Base-by-base conservation (phyloP, 2,113 vertebrate species). In the Chauna torquata region DNA sequence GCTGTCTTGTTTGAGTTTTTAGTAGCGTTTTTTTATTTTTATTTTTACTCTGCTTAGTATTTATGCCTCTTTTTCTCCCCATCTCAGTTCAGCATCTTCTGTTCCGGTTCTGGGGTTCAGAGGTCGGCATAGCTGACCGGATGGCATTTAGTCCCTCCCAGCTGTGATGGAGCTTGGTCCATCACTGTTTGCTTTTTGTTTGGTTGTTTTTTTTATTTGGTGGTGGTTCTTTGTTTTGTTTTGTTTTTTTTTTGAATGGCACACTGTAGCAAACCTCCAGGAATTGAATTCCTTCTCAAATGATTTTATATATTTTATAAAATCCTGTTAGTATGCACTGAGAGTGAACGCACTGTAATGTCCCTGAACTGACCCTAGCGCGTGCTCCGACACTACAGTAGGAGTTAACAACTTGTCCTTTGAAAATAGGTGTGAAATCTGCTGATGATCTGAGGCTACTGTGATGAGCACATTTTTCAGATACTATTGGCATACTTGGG, bases 251-350 rank as follows among this genome's bases (percentile, higher is more conserved):
- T 71, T 94, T 79, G 47, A 96, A 93, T 88, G 90, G 93, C 94
- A 92, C 94, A 85, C 76, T 94, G 80, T 97, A 95, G 89, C 86
- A 87, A 69, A 87, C 61, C 57, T 80, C 45, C n/a, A 50, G 84
- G 90, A 92, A 92, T 87, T 16, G 5, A 95, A 97, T 95, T 97
- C 93, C 95, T 94, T 97, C 68, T 77, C 44, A 44, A 70, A 88
- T 24, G 76, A 83, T 94, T 98, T 96, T 96, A 72, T 88, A 86
- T 92, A 15, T 83, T 92, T 84, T 94, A 59, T 93, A 86, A 90
- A 97, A 94, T 83, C 66, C 91, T 88, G 78, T 96, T 89, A 92
- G 96, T 82, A 97, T 95, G 96, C 97, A 95, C 95, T 97, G 96
- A 97, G 88, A 97, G 82, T 88, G 85, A 96, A 97, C 49, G 47